Conservation (phyloP, 1,140 invertebrate genomes). For the Anastrepha ludens region DNA sequence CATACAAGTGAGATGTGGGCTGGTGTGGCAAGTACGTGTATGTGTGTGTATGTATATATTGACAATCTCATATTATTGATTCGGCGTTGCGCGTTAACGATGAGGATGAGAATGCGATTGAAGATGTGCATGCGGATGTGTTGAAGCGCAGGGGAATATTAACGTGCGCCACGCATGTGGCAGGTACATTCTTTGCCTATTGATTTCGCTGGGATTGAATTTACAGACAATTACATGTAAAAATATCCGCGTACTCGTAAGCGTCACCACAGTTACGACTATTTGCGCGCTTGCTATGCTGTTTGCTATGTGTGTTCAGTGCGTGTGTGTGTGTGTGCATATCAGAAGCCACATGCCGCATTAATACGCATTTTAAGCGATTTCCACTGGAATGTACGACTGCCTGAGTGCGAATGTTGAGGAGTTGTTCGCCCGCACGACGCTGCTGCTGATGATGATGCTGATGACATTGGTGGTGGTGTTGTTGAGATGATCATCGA, state of each 20-base stretch:
- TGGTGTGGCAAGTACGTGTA: too few relatives aligned
- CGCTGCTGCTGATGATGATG: not conserved
- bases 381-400: not conserved
- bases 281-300: constrained; percentile 1
- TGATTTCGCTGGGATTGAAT: constrained; percentile 27
- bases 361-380: constrained; percentile 34
- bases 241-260: not conserved
- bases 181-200: constrained; percentile 11
- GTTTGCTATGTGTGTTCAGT: too few relatives aligned
- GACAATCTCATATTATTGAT: not conserved
- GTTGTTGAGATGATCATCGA: not conserved
- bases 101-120: not conserved
- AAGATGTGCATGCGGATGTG: not conserved
- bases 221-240: not conserved
- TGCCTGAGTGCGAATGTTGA: not conserved
- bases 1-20: too few relatives aligned
- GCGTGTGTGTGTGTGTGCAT: not conserved
- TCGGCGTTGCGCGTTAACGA: not conserved
- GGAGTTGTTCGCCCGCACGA: not conserved
- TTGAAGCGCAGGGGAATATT: not conserved
- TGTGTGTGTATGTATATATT: not conserved
- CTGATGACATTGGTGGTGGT: not conserved
- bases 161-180: not conserved
- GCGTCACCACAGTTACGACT: not conserved
- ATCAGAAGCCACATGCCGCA: constrained; percentile 12